Conservation (phyloP, 2,888 invertebrate genomes). For the Gortyna flavago region DNA sequence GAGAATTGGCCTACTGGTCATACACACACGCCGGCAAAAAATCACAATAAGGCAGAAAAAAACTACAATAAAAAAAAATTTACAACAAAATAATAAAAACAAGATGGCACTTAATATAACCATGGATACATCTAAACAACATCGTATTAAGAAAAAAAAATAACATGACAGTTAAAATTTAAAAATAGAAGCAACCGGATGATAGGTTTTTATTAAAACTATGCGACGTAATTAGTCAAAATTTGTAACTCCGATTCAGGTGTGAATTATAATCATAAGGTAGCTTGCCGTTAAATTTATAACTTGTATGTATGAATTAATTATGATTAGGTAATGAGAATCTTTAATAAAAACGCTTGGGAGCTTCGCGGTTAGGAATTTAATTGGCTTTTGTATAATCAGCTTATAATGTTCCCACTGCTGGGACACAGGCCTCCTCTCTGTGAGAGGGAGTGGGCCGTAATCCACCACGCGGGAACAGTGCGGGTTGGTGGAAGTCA, state of each 20-base stretch:
- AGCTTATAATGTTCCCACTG: too few relatives aligned
- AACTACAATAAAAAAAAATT: not conserved
- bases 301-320: conserved; percentile 1
- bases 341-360: not conserved
- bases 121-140: not conserved
- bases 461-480: too few relatives aligned
- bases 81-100: not conserved
- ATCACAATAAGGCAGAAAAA: too few relatives aligned
- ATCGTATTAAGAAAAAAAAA: not conserved
- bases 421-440: too few relatives aligned
- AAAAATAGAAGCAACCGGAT: conserved; percentile 28
- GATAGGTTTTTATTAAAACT: conserved; percentile 25
- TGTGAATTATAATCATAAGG: conserved; percentile 25
- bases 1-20: too few relatives aligned
- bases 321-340: not conserved
- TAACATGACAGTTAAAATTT: not conserved
- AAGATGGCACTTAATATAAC: not conserved
- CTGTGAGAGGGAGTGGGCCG: too few relatives aligned
- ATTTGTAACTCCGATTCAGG: conserved; percentile 18
- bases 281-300: not conserved
- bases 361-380: not conserved
- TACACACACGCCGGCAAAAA: too few relatives aligned
- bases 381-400: not conserved
- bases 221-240: conserved; percentile 22
- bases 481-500: too few relatives aligned